Evolutionary conservation across 1,140 invertebrate species (phyloP).

Genomic region (Trichogramma pretiosum): DNA sequence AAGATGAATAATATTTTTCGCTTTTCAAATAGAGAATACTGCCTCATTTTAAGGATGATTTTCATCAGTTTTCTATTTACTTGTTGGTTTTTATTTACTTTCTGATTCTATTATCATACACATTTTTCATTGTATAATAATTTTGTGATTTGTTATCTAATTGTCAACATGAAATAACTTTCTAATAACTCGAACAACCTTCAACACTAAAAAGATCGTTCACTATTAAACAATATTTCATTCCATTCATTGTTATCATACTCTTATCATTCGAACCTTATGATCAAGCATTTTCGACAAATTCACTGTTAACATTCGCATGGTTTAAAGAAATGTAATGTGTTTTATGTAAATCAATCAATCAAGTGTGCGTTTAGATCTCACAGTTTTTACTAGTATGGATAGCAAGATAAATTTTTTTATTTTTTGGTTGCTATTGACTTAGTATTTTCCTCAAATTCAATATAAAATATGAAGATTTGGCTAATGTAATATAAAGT

Average conservation of each 20-base stretch:
- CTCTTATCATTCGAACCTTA: too few species aligned
- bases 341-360: conserved; percentile 13
- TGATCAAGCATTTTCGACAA: too few species aligned
- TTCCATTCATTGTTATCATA: too few species aligned
- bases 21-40: conserved; percentile 6
- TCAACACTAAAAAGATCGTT: conserved; percentile 8
- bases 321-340: too few species aligned
- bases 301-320: too few species aligned
- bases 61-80: not conserved
- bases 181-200: conserved; percentile 15
- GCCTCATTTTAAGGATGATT: conserved; percentile 1
- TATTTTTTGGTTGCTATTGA: conserved; percentile 20
- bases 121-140: too few species aligned
- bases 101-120: conserved; percentile 4
- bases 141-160: too few species aligned
- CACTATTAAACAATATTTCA: conserved; percentile 9
- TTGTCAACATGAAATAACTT: conserved; percentile 12
- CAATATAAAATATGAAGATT: conserved; percentile 12
- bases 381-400: conserved; percentile 8
- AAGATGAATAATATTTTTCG: conserved; percentile 4
- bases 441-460: conserved; percentile 13
- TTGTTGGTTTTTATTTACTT: conserved; percentile 9
- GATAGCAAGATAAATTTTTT: conserved; percentile 13
- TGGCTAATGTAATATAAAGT: conserved; percentile 17
- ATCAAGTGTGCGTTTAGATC: conserved; percentile 13